Evolutionary conservation across 2,888 invertebrate genomes (phyloP).

Genomic region (Chromoteleia sp.): DNA sequence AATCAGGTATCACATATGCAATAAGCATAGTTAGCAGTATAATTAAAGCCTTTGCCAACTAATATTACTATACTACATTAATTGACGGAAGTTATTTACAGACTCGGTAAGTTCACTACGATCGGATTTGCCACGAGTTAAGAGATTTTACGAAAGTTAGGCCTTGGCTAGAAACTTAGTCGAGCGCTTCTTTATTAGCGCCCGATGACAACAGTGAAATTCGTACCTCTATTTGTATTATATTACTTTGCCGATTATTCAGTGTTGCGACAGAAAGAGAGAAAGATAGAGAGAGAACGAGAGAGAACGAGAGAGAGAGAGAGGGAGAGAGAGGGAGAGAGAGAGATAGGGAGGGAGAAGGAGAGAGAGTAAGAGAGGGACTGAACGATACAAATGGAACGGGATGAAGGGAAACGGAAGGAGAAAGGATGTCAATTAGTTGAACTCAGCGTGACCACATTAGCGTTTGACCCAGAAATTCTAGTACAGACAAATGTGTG

Average conservation of each 20-base stretch:
- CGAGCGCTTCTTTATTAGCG: slow-evolving; percentile 64
- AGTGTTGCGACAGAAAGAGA: slow-evolving; percentile 51
- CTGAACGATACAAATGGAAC: neutral
- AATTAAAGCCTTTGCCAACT: slow-evolving; percentile 65
- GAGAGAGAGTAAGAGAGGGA: neutral
- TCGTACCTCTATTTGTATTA: slow-evolving; percentile 66
- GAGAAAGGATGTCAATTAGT: slow-evolving; percentile 73
- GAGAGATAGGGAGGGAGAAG: neutral
- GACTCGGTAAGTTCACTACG: slow-evolving; percentile 49
- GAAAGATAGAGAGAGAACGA: neutral
- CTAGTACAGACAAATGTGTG: slow-evolving; percentile 33
- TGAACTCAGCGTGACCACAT: slow-evolving; percentile 70
- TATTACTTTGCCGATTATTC: slow-evolving; percentile 75
- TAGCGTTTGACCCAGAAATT: slow-evolving; percentile 58
- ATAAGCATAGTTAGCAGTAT: slow-evolving; percentile 57
- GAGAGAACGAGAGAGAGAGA: neutral
- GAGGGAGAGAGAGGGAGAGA: neutral
- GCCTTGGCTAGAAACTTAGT: slow-evolving; percentile 56
- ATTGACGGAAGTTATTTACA: slow-evolving; percentile 70
- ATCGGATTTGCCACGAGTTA: slow-evolving; percentile 66
- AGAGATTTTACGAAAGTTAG: slow-evolving; percentile 67
- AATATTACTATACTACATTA: slow-evolving; percentile 64
- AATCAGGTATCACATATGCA: slow-evolving; percentile 67
- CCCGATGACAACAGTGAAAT: slow-evolving; percentile 62
- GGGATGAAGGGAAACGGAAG: neutral